Base-by-base conservation (phyloP, 2,797 vertebrate genomes). In the Sternarchorhynchus goeldii region DNA sequence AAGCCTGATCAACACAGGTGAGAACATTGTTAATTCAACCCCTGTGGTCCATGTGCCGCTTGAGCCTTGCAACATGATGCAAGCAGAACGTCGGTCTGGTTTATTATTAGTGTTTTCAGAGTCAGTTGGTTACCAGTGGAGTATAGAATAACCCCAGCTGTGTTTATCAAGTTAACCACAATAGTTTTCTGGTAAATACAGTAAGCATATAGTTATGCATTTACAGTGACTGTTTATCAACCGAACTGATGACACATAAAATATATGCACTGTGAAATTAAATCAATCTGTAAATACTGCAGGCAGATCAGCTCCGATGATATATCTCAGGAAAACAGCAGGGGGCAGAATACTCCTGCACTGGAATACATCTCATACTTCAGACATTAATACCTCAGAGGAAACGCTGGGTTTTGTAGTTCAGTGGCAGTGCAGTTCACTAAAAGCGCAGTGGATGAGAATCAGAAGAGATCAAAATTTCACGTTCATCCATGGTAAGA, bases 401-500 rank as follows among this genome's bases (percentile, higher is more conserved):
- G 78, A 74, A 1, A 77, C 62, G 0, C 63, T 89, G 73, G 88
- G 91, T 77, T 94, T 90, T 82, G 76, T 96, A 2, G 78, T 95
- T 25, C 91, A 97, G 77, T 95, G 94, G 94, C 72, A 41, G 0
- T 84, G 80, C 79, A 77, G 56, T 0, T 36, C 86, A 45, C 39
- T 34, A 5, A 14, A 32, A 10, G 36, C 89, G 66, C 81, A 69
- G 6, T 97, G 96, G 96, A 78, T 88, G 71, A 88, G 73, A 34
- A 62, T 94, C 21, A 53, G 80, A 0, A 45, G 0, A n/a, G 74
- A 91, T 20, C 63, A 82, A 18, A 91, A 82, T 0, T 83, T 12
- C 6, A 85, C 86, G 0, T 82, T 76, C 6, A 87, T 96, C 82
- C 85, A 50, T 87, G 94, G 96, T 97, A 65, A 64, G 81, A 8